phyloP scores from a whole-genome alignment of 2,888 invertebrate genomes.

The Dastarcus helophoroides region DNA sequence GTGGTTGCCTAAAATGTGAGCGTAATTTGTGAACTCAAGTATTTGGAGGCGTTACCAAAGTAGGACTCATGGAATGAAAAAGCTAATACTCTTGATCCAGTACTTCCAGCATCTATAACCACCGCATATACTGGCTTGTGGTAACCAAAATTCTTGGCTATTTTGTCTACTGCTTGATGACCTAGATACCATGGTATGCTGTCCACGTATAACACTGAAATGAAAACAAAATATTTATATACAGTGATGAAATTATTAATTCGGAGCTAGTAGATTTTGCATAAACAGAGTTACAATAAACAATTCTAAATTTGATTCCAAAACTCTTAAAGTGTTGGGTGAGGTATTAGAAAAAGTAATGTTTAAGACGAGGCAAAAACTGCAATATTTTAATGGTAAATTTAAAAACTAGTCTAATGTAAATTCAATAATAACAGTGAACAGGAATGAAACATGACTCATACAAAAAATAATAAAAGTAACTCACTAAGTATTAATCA shows the following conservation, averaged over 20 bases:
- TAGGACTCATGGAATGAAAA: constrained; percentile 74
- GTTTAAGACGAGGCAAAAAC: background rate
- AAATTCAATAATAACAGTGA: no score
- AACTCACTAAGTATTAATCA: no score
- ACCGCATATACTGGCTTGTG: constrained; percentile 66
- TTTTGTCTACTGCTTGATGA: constrained; percentile 53
- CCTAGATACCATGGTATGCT: constrained; percentile 38
- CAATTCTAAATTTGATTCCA: no score
- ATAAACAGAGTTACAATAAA: no score
- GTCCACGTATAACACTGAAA: constrained; percentile 45
- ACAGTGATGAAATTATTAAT: constrained; percentile 1
- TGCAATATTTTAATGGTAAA: background rate
- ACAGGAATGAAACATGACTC: no score
- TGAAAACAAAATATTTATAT: constrained; percentile 13
- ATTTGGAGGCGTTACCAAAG: constrained; percentile 40
- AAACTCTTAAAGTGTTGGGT: no score
- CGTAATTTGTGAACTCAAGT: background rate
- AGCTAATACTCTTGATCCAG: constrained; percentile 75
- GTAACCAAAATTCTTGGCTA: constrained; percentile 63
- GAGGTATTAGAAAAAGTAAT: background rate
- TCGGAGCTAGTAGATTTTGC: constrained; percentile 3
- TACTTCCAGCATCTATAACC: constrained; percentile 89
- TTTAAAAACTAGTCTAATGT: background rate
- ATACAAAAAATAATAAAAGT: no score
- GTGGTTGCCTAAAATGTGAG: constrained; percentile 40